Percentiles rank a stretch among this genome's conserved stretches.
Conservation (phyloP, 1,140 invertebrate genomes). For the Drosophila mauritiana region DNA sequence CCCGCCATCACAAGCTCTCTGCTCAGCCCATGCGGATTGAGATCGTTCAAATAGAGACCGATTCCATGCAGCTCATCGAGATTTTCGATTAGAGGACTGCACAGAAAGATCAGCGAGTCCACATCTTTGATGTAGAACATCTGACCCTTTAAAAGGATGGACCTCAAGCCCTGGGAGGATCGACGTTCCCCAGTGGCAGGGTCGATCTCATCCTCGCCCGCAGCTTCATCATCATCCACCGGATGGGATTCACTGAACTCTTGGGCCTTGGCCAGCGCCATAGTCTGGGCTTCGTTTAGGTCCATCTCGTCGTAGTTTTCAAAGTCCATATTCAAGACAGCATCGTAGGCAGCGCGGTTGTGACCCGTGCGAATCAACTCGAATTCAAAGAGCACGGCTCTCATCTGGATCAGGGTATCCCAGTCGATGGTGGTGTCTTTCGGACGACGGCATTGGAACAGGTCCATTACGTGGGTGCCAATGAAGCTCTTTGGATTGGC, state of each 20-base stretch:
- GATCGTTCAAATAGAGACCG: conserved; percentile 92
- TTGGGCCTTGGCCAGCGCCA: conserved; percentile 54
- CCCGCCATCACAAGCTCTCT: conserved; percentile 93
- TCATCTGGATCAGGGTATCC: conserved; percentile 89
- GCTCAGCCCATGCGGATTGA: conserved; percentile 94
- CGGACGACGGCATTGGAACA: conserved; percentile 90
- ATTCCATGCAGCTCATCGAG: conserved; percentile 92
- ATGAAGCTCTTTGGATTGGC: conserved; percentile 85
- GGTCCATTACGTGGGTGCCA: conserved; percentile 87
- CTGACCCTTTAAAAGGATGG: conserved; percentile 92
- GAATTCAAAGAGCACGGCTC: conserved; percentile 91
- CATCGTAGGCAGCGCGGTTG: conserved; percentile 70
- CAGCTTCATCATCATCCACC: conserved; percentile 35
- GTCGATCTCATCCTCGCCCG: conserved; percentile 46
- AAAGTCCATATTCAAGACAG: conserved; percentile 71
- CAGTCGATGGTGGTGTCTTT: conserved; percentile 90
- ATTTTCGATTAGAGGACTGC: conserved; percentile 94
- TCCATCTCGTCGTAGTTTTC: conserved; percentile 76
- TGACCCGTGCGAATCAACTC: conserved; percentile 87
- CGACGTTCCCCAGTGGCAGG: conserved; percentile 85
- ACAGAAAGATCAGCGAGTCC: conserved; percentile 92
- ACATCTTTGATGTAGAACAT: conserved; percentile 93
- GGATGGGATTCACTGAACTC: conserved; percentile 54
- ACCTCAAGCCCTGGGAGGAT: conserved; percentile 89
- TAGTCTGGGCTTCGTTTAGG: conserved; percentile 68